Evolutionary conservation across 2,888 invertebrate species (phyloP).

Genomic region (Margaritifera margaritifera): DNA sequence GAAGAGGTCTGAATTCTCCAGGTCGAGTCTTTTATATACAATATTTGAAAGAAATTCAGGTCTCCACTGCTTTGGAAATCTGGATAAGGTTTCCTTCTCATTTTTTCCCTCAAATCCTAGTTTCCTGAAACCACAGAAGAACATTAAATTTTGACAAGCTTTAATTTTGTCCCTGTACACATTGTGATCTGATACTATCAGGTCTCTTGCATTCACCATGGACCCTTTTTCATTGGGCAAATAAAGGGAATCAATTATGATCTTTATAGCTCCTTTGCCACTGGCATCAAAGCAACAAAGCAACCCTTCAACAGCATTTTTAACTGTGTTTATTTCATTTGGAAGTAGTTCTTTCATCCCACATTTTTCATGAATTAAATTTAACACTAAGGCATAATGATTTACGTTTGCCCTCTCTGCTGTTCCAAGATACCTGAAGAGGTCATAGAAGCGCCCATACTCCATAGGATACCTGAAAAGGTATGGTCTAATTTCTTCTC

Average conservation of each 20-base stretch:
- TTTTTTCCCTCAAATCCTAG: neutral
- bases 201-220: constrained; percentile 1
- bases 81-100: constrained; percentile 1
- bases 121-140: neutral
- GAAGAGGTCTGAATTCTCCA: too few relatives aligned
- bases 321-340: neutral
- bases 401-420: neutral
- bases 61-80: constrained; percentile 4
- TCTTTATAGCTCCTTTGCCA: neutral
- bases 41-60: constrained; percentile 6
- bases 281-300: neutral
- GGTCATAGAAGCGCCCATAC: constrained; percentile 14
- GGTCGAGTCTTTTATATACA: neutral
- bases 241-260: neutral
- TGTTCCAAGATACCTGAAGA: constrained; percentile 29
- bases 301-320: constrained; percentile 3
- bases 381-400: constrained; percentile 11
- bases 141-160: neutral
- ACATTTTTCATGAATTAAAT: neutral
- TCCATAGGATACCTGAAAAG: constrained; percentile 19
- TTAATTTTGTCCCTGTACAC: neutral
- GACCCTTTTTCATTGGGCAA: constrained; percentile 7
- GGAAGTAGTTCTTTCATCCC: constrained; percentile 1
- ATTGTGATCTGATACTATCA: constrained; percentile 6
- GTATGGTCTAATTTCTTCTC: constrained; percentile 25